These are phyloP conservation scores for Eueides isabella DNA, from an alignment of 1,140 invertebrate genomes.

Conservation along the genomic window DNA sequence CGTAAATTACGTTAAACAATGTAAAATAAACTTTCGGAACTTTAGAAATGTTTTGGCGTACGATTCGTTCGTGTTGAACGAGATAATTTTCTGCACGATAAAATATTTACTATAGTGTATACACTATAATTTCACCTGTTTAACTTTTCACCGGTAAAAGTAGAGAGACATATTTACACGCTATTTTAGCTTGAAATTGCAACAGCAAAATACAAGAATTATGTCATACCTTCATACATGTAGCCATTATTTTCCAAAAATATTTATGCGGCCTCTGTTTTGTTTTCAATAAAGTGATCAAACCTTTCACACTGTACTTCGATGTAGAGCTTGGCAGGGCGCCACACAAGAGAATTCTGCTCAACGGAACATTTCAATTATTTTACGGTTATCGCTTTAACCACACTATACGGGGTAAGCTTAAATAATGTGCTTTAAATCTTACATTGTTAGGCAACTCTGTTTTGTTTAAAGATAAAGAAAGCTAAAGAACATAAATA, in stretches of 20 bases:
- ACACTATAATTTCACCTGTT: slow-evolving; percentile 63
- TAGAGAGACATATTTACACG: slow-evolving; percentile 59
- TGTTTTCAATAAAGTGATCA: slow-evolving; percentile 54
- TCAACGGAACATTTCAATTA: slow-evolving; percentile 54
- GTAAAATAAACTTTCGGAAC: slow-evolving; percentile 35
- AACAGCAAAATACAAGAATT: slow-evolving; percentile 27
- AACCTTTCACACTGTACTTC: slow-evolving; percentile 35
- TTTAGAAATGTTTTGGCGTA: slow-evolving; percentile 32
- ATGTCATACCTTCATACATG: background rate
- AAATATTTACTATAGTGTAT: slow-evolving; percentile 48
- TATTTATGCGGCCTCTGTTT: slow-evolving; percentile 36
- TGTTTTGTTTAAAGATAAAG: background rate
- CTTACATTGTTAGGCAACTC: background rate
- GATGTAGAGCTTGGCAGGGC: slow-evolving; percentile 48
- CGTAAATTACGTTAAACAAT: slow-evolving; percentile 35
- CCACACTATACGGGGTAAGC: background rate
- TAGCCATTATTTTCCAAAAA: slow-evolving; percentile 37
- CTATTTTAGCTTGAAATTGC: slow-evolving; percentile 65
- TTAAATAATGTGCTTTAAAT: slow-evolving; percentile 12
- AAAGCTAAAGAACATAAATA: background rate
- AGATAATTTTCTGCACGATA: slow-evolving; percentile 63
- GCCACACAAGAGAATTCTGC: slow-evolving; percentile 50
- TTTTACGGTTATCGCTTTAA: slow-evolving; percentile 29
- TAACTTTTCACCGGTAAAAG: slow-evolving; percentile 55
- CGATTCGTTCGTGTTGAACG: slow-evolving; percentile 53